Evolutionary conservation across 2,797 vertebrate genomes (phyloP).

Genomic region (Bovichtus diacanthus): DNA sequence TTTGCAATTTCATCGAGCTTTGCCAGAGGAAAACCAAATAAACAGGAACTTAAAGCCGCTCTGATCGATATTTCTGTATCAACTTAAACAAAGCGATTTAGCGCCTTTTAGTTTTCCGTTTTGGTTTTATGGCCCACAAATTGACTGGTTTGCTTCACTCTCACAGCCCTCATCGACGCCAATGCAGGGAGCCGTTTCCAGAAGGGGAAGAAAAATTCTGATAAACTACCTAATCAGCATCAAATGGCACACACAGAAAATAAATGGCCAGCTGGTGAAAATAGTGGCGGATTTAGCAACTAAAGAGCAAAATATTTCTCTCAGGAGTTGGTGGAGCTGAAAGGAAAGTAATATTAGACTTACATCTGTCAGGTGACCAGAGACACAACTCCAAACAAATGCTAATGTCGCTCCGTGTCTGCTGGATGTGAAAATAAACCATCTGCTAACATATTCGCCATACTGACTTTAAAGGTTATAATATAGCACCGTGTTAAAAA

Average conservation of each 20-base stretch:
- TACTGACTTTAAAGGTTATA: background rate
- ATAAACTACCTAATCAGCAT: background rate
- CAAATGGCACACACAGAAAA: background rate
- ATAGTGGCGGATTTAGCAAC: background rate
- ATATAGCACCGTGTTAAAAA: background rate
- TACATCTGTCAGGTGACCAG: too few species aligned
- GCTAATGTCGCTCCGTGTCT: too few species aligned
- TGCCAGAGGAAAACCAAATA: background rate
- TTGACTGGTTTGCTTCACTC: background rate
- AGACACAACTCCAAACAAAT: background rate
- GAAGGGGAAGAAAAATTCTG: too few species aligned
- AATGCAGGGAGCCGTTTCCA: background rate
- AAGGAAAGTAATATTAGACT: background rate
- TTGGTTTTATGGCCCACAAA: background rate
- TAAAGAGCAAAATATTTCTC: background rate
- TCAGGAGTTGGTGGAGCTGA: background rate
- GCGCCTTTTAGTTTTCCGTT: background rate
- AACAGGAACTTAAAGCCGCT: background rate
- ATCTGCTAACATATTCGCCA: background rate
- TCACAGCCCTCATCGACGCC: background rate
- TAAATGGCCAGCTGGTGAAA: background rate
- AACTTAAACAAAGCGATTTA: background rate
- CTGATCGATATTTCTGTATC: background rate
- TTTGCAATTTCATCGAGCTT: background rate
- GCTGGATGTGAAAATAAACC: background rate